Evolutionary conservation across 2,888 invertebrate species (phyloP), one percentile per base, ranked within the genome.

Genomic region (Drosophila neotestacea): DNA sequence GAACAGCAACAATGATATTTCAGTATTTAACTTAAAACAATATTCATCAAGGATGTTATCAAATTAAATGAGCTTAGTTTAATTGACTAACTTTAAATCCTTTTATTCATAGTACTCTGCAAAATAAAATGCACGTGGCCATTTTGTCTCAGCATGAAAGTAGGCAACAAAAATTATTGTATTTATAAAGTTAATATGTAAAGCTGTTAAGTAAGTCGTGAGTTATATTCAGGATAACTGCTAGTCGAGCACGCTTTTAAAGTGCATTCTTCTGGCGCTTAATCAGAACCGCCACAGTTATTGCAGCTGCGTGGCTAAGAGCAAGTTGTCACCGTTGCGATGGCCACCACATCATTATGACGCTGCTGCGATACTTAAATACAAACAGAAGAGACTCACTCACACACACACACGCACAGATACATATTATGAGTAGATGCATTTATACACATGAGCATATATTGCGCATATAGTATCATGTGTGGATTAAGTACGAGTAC

Each of bases 281-380:
- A 76, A 79, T 73, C 77, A 69, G 60, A 32, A 50, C 38, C 28
- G 61, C 50, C 44, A 47, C 48, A 76, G 77, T 68, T 76, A 76
- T 73, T 73, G 58, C 75, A 78, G 55, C 16, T 61, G 42, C 28
- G 34, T 42, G 66, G 72, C 50, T 61, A 48, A 66, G 60, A 63
- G 77, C 59, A 46, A 61, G 48, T 51, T 59, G 68, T 62, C 52
- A 41, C 58, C 54, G 63, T 58, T 58, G 64, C 64, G 46, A 30
- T 69, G 46, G 73, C 39, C 63, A 41, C 73, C 69, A 46, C 77
- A 69, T 80, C 80, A 80, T 78, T 80, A 78, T 80, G 64, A 44
- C 27, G 64, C 74, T 36, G 70, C 46, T 6, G 55, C 64, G 51
- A 58, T 73, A 73, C 76, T 78, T 76, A 61, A 73, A 61, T 34